These are phyloP conservation scores for Lagorchestes hirsutus DNA, from an alignment of 2,797 vertebrate species.

Conservation along the genomic window DNA sequence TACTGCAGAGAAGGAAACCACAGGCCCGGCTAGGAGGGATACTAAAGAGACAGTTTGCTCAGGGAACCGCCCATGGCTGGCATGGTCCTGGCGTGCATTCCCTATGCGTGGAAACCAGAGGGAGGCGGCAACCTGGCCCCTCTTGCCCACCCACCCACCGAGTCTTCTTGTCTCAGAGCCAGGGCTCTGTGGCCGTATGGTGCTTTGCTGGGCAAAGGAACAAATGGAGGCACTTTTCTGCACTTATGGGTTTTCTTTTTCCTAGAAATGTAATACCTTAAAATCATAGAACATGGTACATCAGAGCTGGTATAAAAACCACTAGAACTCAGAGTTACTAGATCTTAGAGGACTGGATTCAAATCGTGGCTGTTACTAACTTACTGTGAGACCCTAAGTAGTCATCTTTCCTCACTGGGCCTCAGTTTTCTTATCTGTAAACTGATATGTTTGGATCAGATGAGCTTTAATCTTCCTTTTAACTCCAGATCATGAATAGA, in stretches of 20 bases:
- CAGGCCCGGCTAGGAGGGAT: background rate
- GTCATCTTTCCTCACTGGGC: background rate
- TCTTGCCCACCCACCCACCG: background rate
- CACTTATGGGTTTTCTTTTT: background rate
- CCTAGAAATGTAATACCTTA: slow-evolving; percentile 6
- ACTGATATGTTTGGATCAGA: background rate
- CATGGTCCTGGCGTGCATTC: background rate
- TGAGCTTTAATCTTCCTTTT: background rate
- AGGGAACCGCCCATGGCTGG: slow-evolving; percentile 7
- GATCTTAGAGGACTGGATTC: background rate
- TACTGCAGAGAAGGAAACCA: background rate
- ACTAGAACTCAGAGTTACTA: background rate
- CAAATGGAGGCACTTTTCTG: background rate
- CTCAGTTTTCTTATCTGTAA: background rate
- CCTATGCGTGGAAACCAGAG: background rate
- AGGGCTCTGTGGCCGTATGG: background rate
- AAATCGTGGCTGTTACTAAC: background rate
- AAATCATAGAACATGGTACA: background rate
- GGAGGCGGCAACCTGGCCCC: slow-evolving; percentile 1
- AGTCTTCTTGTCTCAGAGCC: background rate
- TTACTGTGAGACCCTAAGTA: background rate
- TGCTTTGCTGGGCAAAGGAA: background rate
- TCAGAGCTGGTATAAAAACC: background rate
- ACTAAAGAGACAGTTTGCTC: background rate
- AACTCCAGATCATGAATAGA: background rate